Evolutionary conservation across 2,113 vertebrate species (phyloP).

Genomic region (Sturnus vulgaris): DNA sequence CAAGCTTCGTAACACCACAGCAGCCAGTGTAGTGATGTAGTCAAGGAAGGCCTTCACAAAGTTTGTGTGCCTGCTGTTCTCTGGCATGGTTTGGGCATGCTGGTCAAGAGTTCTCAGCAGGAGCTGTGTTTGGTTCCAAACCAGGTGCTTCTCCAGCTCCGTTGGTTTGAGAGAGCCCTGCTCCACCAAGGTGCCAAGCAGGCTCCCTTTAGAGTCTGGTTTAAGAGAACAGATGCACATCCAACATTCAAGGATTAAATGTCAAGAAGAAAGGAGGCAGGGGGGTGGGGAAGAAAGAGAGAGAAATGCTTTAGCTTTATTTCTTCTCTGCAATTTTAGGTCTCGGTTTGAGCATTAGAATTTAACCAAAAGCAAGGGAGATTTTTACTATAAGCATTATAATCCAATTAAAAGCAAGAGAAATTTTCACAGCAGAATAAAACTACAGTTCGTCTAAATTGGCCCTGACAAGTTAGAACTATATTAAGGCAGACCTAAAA

Average conservation of each 20-base stretch:
- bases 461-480: not conserved
- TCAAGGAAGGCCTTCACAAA: constrained; percentile 83
- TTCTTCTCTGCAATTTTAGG: not conserved
- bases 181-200: constrained; percentile 80
- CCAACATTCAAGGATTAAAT: not conserved
- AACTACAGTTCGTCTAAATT: not conserved
- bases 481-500: not conserved
- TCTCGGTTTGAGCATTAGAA: not conserved
- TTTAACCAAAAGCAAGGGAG: not conserved
- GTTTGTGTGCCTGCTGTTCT: constrained; percentile 55
- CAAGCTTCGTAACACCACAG: constrained; percentile 83
- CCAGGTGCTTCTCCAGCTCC: constrained; percentile 81
- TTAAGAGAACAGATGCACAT: not conserved
- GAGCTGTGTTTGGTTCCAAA: constrained; percentile 81
- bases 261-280: not conserved
- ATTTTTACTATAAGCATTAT: not conserved
- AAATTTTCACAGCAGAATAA: not conserved
- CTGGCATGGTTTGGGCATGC: constrained; percentile 53
- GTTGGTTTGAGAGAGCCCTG: constrained; percentile 81
- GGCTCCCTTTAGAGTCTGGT: constrained; percentile 69
- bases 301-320: not conserved
- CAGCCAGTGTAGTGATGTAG: constrained; percentile 84
- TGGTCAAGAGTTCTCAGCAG: constrained; percentile 82
- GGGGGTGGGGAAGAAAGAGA: rapidly evolving
- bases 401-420: not conserved